Base-by-base conservation (phyloP, 2,797 vertebrate species). In the Pachyuromys duprasi region DNA sequence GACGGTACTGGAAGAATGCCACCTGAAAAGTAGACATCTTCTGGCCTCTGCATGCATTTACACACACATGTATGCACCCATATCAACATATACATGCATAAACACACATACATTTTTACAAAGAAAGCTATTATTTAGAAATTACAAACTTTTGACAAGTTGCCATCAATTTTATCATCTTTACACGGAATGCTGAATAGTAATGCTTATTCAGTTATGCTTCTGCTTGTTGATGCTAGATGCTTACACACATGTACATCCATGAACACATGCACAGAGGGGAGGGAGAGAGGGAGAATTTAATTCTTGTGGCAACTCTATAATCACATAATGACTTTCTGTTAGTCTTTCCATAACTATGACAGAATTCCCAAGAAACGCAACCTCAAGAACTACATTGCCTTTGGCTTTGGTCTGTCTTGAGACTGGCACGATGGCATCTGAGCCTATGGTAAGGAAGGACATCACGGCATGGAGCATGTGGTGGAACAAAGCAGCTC, bases 81-180 rank as follows among this genome's bases (percentile, higher is more conserved):
- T 1, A 39, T 2, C 31, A 12, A 80, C 53, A 57, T 9, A 76
- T 5, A 57, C 33, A 57, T 31, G 55, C 53, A 79, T 20, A 57
- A 31, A 79, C 31, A 31, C 6, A 65, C n/a, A 36, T 3, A 49
- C 5, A 70, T 26, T 39, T 76, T 76, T 76, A 49, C 31, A 75
- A 76, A 49, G 4, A 42, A 89, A 60, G 8, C 39, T 94, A 93
- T 84, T 86, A 80, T 70, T 92, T 86, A 95, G 53, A 93, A 84
- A 78, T 86, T 24, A 63, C 6, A 78, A 82, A 67, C 17, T 89
- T 87, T 81, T 60, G 20, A 81, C 87, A 92, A 96, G 55, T 11
- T 24, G 17, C 15, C 81, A 79, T 95, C 88, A 63, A 55, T 90
- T 87, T 14, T 62, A 24, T 62, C 33, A 75, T 28, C 24, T 86